Percentiles rank a stretch among this genome's conserved stretches.
These are phyloP conservation scores for Parascotia fuliginaria DNA, from an alignment of 2,888 invertebrate species.

Conservation along the genomic window DNA sequence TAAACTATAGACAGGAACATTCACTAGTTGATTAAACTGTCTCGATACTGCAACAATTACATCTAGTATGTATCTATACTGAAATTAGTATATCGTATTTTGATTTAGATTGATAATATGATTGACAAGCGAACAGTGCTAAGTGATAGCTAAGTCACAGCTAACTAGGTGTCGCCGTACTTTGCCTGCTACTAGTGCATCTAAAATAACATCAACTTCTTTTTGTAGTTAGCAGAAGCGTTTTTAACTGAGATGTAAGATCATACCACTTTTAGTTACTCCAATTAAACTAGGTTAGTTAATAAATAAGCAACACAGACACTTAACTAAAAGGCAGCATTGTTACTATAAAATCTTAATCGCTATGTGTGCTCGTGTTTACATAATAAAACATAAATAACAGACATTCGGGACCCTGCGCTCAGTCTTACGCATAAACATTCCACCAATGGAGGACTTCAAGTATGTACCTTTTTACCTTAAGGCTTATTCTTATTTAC, in stretches of 20 bases:
- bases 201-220: too few species aligned
- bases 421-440: slow-evolving; percentile 57
- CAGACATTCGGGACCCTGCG: slow-evolving; percentile 54
- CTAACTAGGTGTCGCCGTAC: slow-evolving; percentile 18
- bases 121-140: slow-evolving; percentile 11
- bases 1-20: slow-evolving; percentile 71
- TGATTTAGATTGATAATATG: slow-evolving; percentile 16
- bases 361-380: slow-evolving; percentile 49
- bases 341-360: slow-evolving; percentile 58
- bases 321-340: slow-evolving; percentile 62
- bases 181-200: too few species aligned
- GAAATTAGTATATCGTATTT: slow-evolving; percentile 29
- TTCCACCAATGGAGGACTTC: slow-evolving; percentile 30
- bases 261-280: slow-evolving; percentile 27
- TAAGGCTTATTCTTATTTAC: slow-evolving; percentile 29
- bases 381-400: slow-evolving; percentile 47
- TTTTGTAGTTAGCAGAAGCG: not conserved
- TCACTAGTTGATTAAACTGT: slow-evolving; percentile 59
- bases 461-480: slow-evolving; percentile 26
- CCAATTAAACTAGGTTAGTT: slow-evolving; percentile 39
- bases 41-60: slow-evolving; percentile 52
- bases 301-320: slow-evolving; percentile 63
- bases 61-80: slow-evolving; percentile 45
- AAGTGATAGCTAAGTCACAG: slow-evolving; percentile 23
- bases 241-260: slow-evolving; percentile 15